Evolutionary conservation across 64 coral and sea anemone species (phyloP), one percentile per base, ranked within the genome.

Genomic region (Stylophora pistillata): DNA sequence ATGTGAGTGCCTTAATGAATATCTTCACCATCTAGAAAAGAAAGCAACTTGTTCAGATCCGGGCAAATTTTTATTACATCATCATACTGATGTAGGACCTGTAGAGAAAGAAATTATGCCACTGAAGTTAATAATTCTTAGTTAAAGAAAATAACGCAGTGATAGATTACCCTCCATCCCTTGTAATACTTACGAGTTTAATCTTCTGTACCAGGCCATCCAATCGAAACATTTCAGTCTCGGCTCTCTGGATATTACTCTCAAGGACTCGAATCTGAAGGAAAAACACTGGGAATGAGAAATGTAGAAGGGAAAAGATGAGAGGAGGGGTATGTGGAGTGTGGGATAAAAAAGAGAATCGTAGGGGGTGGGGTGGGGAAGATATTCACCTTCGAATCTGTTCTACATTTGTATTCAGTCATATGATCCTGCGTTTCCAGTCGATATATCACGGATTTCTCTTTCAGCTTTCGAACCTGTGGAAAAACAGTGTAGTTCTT

Each of bases 141-240:
- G 58, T 9, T 62, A 64, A 7, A 6, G 15, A 10, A 12, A 72
- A 26, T 17, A 13, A 18, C 17, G 12, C 23, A 31, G 13, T 26
- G 77, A 78, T 80, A 58, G 13, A 27, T 13, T 79, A 53, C 4
- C n/a, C n/a, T n/a, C 30, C 28, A 2, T 80, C 15, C 12, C 26
- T 15, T 30, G 18, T 33, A 23, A 20, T 54, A 91, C 90, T 92
- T 86, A 96, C 94, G 31, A 93, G 53, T 87, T 91, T 68, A 59
- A 96, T 89, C 32, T 86, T 96, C 56, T 93, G 91, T 68, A 96
- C 82, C 71, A 93, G 14, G 5, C 74, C 87, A 62, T 96, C 94
- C 29, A 96, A 60, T 3, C 94, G 87, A 34, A 56, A 86, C 59
- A 96, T 93, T 57, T 96, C 94, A 10, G 55, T 29, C 57, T 96